Conservation (phyloP, 2,797 vertebrate genomes). For the Acanthurus lineatus region DNA sequence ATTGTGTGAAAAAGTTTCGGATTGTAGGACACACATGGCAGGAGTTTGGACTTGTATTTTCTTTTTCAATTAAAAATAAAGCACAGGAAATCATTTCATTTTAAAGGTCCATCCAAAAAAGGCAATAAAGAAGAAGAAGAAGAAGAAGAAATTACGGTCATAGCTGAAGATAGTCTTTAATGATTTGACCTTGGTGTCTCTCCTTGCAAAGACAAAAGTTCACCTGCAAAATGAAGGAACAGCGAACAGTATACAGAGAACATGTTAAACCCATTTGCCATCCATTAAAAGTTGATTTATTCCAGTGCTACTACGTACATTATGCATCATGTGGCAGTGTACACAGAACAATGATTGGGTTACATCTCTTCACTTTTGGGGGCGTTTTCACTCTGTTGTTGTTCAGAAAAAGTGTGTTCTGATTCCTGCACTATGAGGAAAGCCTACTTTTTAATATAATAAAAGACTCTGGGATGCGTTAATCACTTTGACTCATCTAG, state of each 20-base stretch:
- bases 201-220: constrained; percentile 79
- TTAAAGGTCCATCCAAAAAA: background rate
- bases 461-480: constrained; percentile 70
- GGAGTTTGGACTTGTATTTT: background rate
- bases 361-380: constrained; percentile 73
- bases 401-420: constrained; percentile 69
- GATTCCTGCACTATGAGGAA: constrained; percentile 76
- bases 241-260: constrained; percentile 78
- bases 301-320: constrained; percentile 84
- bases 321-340: constrained; percentile 83
- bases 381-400: constrained; percentile 57
- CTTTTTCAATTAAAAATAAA: background rate
- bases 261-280: constrained; percentile 77
- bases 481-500: constrained; percentile 66
- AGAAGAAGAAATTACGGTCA: constrained; percentile 37
- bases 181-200: constrained; percentile 78
- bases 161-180: constrained; percentile 82
- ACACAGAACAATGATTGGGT: constrained; percentile 84
- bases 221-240: constrained; percentile 78
- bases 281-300: constrained; percentile 83
- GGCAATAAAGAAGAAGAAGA: constrained; percentile 38
- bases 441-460: constrained; percentile 71
- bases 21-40: constrained; percentile 9
- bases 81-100: background rate
- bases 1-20: constrained; percentile 16